Evolutionary conservation across 2,797 vertebrate genomes (phyloP), one percentile per base, ranked within the genome.

Genomic region (Anabacerthia variegaticeps): DNA sequence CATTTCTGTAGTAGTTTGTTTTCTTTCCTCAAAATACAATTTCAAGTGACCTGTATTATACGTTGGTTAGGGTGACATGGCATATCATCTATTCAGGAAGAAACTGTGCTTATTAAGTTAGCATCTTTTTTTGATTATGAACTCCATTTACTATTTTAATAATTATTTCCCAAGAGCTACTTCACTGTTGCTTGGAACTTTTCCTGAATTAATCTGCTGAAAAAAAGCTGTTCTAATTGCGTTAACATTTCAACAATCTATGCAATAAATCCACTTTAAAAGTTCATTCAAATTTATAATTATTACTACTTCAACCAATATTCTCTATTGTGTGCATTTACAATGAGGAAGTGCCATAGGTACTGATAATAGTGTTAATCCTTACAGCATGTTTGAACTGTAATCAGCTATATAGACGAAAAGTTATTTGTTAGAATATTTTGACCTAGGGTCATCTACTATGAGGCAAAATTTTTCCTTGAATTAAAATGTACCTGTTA

Each of bases 141-240:
- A 78, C 91, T 89, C 49, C 79, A 83, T 91, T 71, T 52, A 37
- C 62, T 86, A 75, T 93, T 89, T 79, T 37, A 61, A 44, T 56
- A 91, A 68, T 93, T 95, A 51, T 91, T 94, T 96, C 88, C 76
- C 66, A 95, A 96, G 85, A 94, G 87, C 65, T 95, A 48, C 76
- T 96, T 96, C 78, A 75, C 55, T 1, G 0, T 85, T 92, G 52
- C 55, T 75, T 87, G 79, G 73, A 92, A 13, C 86, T 88, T 79
- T 88, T 78, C 51, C 54, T 92, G 75, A 91, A 88, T 90, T 93
- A 94, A 88, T 82, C 30, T 85, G 34, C 79, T 73, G 62, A 41
- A 89, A 85, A 94, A 65, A 32, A 51, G 20, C 22, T 61, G 26
- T 85, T 91, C 39, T 93, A 94, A 92, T 59, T 80, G 43, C 75